phyloP scores from a whole-genome alignment of 2,797 vertebrate species.

The Forpus xanthops region DNA sequence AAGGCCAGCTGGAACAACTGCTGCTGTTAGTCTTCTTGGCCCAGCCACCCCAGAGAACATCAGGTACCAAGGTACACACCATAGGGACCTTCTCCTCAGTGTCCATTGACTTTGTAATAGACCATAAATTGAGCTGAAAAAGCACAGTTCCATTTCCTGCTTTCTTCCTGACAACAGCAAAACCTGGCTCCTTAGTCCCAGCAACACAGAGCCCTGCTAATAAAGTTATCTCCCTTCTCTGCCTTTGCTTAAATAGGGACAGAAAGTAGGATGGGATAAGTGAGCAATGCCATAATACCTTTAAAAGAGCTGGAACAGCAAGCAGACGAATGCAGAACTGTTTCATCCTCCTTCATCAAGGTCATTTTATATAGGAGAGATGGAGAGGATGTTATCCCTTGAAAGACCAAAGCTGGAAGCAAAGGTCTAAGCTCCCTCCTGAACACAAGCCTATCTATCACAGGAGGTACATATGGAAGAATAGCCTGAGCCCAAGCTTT shows the following conservation, averaged over 20 bases:
- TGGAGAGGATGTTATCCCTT: not conserved
- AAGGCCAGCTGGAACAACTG: not conserved
- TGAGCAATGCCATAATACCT: fast-evolving
- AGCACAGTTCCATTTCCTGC: not conserved
- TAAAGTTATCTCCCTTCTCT: not conserved
- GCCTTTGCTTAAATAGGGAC: not conserved
- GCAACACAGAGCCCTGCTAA: not conserved
- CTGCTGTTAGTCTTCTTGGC: not conserved
- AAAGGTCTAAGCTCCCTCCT: not conserved
- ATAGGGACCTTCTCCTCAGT: fast-evolving
- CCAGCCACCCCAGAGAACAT: not conserved
- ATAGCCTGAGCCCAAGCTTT: not conserved
- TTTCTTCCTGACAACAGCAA: not conserved
- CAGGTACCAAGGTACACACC: not conserved
- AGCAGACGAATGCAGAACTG: not conserved
- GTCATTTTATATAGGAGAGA: fast-evolving
- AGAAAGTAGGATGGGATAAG: not conserved
- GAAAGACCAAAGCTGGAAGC: not conserved
- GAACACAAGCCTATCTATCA: not conserved
- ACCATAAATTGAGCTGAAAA: not conserved
- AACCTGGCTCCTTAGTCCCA: not conserved
- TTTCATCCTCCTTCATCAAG: fast-evolving
- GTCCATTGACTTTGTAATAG: not conserved
- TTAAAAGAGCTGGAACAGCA: not conserved
- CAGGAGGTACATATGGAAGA: not conserved